Conservation (phyloP, 2,797 vertebrate species). For the Hozukius guyotensis region DNA sequence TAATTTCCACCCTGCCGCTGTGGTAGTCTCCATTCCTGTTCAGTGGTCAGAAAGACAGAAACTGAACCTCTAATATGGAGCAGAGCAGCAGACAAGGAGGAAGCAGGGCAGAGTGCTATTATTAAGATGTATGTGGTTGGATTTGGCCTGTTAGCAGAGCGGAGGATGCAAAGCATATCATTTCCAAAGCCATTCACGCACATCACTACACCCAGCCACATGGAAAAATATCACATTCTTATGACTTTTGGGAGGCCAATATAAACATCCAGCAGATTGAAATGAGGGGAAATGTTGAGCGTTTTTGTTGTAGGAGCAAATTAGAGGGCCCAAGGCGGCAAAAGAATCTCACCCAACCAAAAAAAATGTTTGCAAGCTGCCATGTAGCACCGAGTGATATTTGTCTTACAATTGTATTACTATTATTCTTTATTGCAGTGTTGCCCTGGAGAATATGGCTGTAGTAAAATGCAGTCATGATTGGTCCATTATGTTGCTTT, state of each 20-base stretch:
- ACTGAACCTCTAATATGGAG: not conserved
- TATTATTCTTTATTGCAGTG: conserved; percentile 25
- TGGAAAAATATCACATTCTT: not conserved
- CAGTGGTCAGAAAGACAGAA: not conserved
- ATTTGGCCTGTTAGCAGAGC: conserved; percentile 22
- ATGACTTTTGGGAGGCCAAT: conserved; percentile 8
- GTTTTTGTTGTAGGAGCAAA: not conserved
- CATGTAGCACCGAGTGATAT: not conserved
- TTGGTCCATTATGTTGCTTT: conserved; percentile 14
- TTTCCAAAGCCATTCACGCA: conserved; percentile 26
- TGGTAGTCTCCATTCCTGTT: not conserved
- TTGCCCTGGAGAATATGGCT: not conserved
- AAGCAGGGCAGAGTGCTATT: conserved; percentile 20
- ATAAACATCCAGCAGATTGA: conserved; percentile 16
- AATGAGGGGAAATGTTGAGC: not conserved
- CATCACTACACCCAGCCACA: not conserved
- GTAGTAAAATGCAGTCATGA: conserved; percentile 20
- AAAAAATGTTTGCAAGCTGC: not conserved
- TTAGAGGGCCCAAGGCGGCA: not conserved
- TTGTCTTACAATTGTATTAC: conserved; percentile 5
- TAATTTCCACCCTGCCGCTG: not conserved
- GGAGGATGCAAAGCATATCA: conserved; percentile 11
- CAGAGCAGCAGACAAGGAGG: not conserved
- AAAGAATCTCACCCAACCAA: not conserved
- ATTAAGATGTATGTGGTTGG: conserved; percentile 40